These are phyloP conservation scores for Masticophis lateralis DNA, from an alignment of 2,797 vertebrate genomes.

Conservation along the genomic window DNA sequence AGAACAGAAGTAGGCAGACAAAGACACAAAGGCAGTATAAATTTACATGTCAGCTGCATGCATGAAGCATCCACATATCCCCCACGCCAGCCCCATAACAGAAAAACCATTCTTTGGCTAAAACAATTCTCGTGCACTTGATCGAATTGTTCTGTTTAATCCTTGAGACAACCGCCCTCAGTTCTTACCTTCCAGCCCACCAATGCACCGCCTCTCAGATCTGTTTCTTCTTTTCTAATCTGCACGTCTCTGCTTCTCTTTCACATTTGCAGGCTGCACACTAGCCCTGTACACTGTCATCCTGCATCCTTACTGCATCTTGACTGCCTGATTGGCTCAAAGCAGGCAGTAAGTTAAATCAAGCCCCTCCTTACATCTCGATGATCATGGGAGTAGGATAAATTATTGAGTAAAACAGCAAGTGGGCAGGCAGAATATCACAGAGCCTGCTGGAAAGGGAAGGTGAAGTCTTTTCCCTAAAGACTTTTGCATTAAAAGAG, in stretches of 20 bases:
- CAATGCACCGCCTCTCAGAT: constrained; percentile 31
- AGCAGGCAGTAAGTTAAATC: constrained; percentile 63
- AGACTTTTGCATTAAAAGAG: constrained; percentile 6
- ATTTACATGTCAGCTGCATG: constrained; percentile 37
- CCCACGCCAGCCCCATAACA: background rate
- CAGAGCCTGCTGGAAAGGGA: constrained; percentile 33
- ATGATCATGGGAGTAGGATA: constrained; percentile 66
- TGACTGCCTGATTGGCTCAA: constrained; percentile 62
- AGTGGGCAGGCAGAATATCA: constrained; percentile 54
- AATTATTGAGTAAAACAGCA: constrained; percentile 71
- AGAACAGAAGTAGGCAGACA: constrained; percentile 51
- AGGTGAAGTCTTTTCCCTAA: constrained; percentile 23
- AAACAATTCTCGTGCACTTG: background rate
- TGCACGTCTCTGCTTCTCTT: constrained; percentile 60
- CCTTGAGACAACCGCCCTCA: background rate
- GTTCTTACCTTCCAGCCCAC: constrained; percentile 61
- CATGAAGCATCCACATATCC: constrained; percentile 10
- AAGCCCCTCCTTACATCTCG: constrained; percentile 68
- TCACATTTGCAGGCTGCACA: constrained; percentile 64
- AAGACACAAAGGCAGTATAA: constrained; percentile 38
- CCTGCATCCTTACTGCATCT: constrained; percentile 57
- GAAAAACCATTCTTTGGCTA: constrained; percentile 19
- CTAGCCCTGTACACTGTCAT: constrained; percentile 63
- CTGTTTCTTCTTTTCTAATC: constrained; percentile 30
- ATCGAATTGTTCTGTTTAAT: background rate